Evolutionary conservation across 2,797 vertebrate species (phyloP).

Genomic region (Acridotheres tristis): DNA sequence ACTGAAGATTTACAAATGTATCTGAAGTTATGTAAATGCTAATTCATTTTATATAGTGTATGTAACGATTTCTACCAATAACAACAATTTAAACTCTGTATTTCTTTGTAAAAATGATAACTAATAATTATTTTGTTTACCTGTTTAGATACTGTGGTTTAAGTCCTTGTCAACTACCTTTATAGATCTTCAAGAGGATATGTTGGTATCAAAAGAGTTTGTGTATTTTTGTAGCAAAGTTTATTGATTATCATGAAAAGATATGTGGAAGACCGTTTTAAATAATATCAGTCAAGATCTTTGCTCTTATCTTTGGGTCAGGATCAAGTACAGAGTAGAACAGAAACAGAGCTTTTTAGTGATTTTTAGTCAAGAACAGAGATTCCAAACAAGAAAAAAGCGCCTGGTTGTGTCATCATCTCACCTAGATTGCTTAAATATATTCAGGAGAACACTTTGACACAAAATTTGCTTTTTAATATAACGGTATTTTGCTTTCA

Average conservation of each 20-base stretch:
- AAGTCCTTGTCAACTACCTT: neutral
- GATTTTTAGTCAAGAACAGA: neutral
- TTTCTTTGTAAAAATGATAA: neutral
- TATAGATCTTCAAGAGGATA: neutral
- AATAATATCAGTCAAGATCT: neutral
- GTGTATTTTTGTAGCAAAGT: neutral
- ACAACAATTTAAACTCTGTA: neutral
- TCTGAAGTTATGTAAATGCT: neutral
- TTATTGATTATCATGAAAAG: neutral
- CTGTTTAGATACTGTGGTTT: neutral
- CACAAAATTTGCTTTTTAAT: neutral
- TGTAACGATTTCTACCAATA: neutral
- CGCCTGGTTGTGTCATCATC: neutral
- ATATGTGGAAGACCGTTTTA: neutral
- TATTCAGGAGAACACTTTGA: neutral
- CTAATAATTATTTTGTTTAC: neutral
- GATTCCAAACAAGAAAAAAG: neutral
- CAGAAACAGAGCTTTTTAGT: neutral
- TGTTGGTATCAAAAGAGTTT: neutral
- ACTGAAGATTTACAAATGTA: neutral
- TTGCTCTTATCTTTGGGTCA: neutral
- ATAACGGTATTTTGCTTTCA: neutral
- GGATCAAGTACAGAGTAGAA: neutral
- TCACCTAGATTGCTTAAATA: neutral
- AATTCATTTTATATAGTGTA: neutral